Base-by-base conservation (phyloP, 1,140 invertebrate species). In the Zaprionus inermis region DNA sequence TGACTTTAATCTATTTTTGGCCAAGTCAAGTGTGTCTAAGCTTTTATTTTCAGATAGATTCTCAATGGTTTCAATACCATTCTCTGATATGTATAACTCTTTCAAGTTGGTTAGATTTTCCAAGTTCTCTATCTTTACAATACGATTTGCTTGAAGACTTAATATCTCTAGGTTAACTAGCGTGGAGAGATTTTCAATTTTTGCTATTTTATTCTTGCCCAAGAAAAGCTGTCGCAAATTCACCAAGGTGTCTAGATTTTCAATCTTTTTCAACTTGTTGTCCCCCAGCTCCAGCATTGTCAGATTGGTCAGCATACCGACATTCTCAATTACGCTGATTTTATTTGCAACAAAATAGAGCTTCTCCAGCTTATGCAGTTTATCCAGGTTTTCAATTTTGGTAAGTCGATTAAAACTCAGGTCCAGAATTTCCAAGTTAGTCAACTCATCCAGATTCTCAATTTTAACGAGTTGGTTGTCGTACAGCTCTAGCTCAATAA, bases 331-430 rank as follows among this genome's bases (percentile, higher is more conserved):
- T 92, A 96, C 96, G 0, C 93, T 91, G 24, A 99, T 97, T 93
- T 96, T 98, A 92, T 99, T 99, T 11, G 98, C 97, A 56, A 97
- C 96, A 18, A 99, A 92, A 93, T 95, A 99, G 0, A 99, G 92
- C 84, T 98, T 98, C 76, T 96, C 94, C 72, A 99, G 93, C 65
- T 97, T 98, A 0, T 92, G 86, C 72, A 99, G 93, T 44, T 95
- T 95, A 2, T 96, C 95, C 46, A 99, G 91, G 69, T 97, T 97
- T 92, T 97, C 95, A 71, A 99, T 98, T 92, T 97, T 96, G 80
- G 94, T 95, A 11, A 99, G 96, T 57, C 98, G 95, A 93, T 99
- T 99, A 92, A 99, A 99, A n/a, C 98, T 99, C 44, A 99, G 91
- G 93, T 99, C 99, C 57, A 99, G 93, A 66, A 96, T 93, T 89